A percentile compares a stretch with the other conserved stretches of the same genome.
Conservation (phyloP, 2,113 vertebrate genomes). For the Struthidea cinerea region DNA sequence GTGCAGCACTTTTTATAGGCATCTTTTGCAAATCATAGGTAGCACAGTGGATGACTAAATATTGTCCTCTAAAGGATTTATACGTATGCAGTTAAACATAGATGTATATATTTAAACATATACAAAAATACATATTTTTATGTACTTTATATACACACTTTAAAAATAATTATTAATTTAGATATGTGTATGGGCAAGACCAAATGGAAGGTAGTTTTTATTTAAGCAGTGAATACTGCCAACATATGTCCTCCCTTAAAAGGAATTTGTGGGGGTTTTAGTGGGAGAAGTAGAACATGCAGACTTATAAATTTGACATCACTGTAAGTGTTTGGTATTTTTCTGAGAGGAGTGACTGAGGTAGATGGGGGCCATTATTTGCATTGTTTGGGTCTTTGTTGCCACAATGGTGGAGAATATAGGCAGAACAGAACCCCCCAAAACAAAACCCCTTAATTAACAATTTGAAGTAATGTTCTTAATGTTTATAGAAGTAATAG, state of each 20-base stretch:
- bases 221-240: neutral
- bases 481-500: neutral
- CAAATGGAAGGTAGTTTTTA: neutral
- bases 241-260: neutral
- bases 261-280: neutral
- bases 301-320: neutral
- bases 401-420: neutral
- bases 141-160: neutral
- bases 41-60: neutral
- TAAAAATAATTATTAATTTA: neutral
- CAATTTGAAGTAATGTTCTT: neutral
- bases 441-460: neutral
- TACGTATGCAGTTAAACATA: neutral
- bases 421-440: neutral
- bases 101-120: neutral
- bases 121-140: neutral
- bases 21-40: neutral
- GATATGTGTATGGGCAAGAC: neutral
- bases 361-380: neutral
- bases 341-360: neutral
- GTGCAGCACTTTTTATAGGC: neutral
- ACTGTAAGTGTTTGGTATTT: neutral
- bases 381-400: neutral
- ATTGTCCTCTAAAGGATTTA: neutral
- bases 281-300: neutral